Percentiles rank a stretch among this genome's conserved stretches.
Evolutionary conservation across 2,113 vertebrate species (phyloP).

Genomic region (Laticauda colubrina): DNA sequence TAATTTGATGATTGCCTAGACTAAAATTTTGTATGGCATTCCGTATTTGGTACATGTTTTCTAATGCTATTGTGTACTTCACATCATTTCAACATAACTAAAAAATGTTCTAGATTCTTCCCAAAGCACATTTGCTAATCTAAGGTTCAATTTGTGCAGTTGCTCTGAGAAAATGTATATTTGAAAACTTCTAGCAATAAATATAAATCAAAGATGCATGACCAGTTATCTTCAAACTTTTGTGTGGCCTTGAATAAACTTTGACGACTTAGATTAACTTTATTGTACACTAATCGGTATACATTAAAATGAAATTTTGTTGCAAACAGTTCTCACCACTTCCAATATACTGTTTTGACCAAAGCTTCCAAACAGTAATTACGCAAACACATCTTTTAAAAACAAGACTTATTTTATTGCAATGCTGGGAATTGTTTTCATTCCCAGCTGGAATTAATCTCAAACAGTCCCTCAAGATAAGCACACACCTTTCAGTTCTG

Average conservation of each 20-base stretch:
- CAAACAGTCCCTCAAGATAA: no score
- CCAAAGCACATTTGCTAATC: background rate
- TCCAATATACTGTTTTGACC: no score
- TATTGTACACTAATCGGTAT: no score
- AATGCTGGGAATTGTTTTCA: no score
- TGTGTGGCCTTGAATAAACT: background rate
- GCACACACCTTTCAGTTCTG: no score
- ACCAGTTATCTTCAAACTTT: background rate
- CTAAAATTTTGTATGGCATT: background rate
- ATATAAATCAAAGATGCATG: background rate
- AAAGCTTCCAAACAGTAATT: no score
- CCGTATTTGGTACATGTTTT: background rate
- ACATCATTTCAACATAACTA: background rate
- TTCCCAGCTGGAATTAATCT: no score
- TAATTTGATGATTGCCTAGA: background rate
- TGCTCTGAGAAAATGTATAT: background rate
- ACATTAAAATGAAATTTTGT: no score
- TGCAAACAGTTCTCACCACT: no score
- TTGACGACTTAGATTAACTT: no score
- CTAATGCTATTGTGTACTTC: background rate
- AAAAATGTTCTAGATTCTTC: background rate
- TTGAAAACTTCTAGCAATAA: background rate
- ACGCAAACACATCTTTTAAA: no score
- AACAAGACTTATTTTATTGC: no score
- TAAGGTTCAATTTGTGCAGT: background rate